A percentile compares a stretch with the other conserved stretches of the same genome.
Conservation (phyloP, 64 coral and sea anemone genomes). For the Catalaphyllia jardinei region DNA sequence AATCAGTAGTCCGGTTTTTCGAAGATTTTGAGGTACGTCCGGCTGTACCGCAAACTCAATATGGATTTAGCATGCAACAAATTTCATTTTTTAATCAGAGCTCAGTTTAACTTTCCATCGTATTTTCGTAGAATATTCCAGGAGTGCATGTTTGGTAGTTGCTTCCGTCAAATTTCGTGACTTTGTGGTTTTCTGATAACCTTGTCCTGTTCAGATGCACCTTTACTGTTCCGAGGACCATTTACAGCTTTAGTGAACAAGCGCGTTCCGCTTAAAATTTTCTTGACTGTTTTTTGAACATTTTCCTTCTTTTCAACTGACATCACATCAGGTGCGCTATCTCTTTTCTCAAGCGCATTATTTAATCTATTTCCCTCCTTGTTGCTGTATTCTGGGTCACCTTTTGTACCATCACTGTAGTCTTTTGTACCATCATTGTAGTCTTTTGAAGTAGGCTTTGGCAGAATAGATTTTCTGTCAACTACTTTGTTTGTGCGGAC, state of each 20-base stretch:
- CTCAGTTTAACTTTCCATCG: too few relatives aligned
- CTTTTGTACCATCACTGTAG: background rate
- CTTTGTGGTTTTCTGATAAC: too few relatives aligned
- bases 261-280: conserved; percentile 59
- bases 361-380: background rate
- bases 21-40: too few relatives aligned
- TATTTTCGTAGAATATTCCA: too few relatives aligned
- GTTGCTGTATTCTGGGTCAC: background rate
- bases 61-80: too few relatives aligned
- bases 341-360: background rate
- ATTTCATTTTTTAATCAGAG: too few relatives aligned
- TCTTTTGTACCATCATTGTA: background rate
- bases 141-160: too few relatives aligned
- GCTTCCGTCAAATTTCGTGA: too few relatives aligned
- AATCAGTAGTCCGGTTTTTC: too few relatives aligned
- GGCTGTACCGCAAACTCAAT: too few relatives aligned
- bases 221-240: background rate
- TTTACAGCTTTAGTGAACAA: conserved; percentile 65
- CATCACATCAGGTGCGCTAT: background rate
- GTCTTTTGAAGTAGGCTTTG: background rate
- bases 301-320: conserved; percentile 39
- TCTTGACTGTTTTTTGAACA: conserved; percentile 57
- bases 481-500: background rate
- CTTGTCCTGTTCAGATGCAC: background rate
- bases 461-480: background rate